Evolutionary conservation across 2,113 vertebrate species (phyloP).

Genomic region (Rhombomys opimus): DNA sequence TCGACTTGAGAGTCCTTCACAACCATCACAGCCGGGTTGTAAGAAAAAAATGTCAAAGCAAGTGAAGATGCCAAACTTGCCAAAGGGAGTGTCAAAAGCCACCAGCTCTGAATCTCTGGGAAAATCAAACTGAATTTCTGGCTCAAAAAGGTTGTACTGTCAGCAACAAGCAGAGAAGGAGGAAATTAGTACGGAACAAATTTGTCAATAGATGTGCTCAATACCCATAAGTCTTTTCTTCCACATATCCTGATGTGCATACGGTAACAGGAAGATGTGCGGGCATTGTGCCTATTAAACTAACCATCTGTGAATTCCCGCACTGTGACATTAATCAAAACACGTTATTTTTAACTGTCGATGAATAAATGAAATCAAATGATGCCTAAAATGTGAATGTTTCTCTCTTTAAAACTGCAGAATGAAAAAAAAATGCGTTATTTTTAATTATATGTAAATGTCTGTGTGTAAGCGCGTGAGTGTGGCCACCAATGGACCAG

Average conservation of each 20-base stretch:
- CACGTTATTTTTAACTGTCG: neutral
- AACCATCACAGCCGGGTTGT: conserved; percentile 84
- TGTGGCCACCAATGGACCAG: neutral
- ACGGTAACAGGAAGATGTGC: neutral
- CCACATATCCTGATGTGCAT: too few relatives aligned
- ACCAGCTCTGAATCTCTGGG: conserved; percentile 85
- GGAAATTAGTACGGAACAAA: neutral
- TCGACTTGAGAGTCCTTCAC: conserved; percentile 85
- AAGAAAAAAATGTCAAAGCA: conserved; percentile 92
- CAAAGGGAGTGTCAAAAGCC: conserved; percentile 90
- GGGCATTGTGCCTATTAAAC: neutral
- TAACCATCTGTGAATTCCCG: neutral
- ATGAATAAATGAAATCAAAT: neutral
- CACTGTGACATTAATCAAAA: neutral
- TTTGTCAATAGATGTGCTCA: neutral
- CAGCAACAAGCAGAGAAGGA: conserved; percentile 59
- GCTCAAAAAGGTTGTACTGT: conserved; percentile 88
- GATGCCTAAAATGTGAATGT: neutral
- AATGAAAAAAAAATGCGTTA: neutral
- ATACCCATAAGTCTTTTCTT: neutral
- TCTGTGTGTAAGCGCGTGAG: too few relatives aligned
- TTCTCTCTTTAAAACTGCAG: conserved; percentile 25
- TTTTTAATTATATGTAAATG: neutral
- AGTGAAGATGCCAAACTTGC: conserved; percentile 90
- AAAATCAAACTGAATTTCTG: conserved; percentile 86